Base-by-base conservation (phyloP, 2,797 vertebrate species). In the Cichlasoma orientale region DNA sequence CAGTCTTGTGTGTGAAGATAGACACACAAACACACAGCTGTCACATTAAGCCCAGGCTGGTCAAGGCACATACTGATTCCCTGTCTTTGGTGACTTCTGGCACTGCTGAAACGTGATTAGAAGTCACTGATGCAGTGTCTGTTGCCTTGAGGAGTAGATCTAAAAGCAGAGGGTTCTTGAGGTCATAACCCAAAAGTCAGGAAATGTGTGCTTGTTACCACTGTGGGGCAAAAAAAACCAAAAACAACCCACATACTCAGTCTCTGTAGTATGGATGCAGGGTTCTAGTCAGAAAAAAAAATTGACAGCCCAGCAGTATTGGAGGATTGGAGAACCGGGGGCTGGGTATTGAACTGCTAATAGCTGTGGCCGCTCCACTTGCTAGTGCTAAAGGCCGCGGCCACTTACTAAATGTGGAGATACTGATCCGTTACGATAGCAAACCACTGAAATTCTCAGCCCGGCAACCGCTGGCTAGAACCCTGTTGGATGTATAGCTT, bases 91-190 rank as follows among this genome's bases (percentile, higher is more conserved):
- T 59, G 75, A 88, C 71, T 55, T 78, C 72, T 82, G 33, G 61
- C 59, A 31, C 54, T 53, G 23, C 6, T 66, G 16, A 74, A 72
- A 70, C 76, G 19, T 76, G 78, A 88, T 83, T 83, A 71, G 13
- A 81, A 78, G 44, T 84, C 77, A 77, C 61, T 75, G 72, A 82
- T 75, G 74, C 68, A 41, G 18, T 12, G 18, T 61, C 10, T 68
- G 29, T 23, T 77, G 50, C 54, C 53, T 79, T 12, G 25, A 80
- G 53, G 56, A 73, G 14, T 53, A 41, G 13, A 44, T 72, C 18
- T 58, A 57, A 74, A 72, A 78, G 21, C 16, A 19, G 4, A 33
- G 4, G 31, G 50, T 33, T 78, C 1, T 56, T 74, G 29, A 56
- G 55, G 38, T 69, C 25, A 72, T 3, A 31, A 81, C 33, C 66